Evolutionary conservation across 30 jellyfish, hydroid and myxozoan genomes (phyloP).

Genomic region (Haliclystus octoradiatus): DNA sequence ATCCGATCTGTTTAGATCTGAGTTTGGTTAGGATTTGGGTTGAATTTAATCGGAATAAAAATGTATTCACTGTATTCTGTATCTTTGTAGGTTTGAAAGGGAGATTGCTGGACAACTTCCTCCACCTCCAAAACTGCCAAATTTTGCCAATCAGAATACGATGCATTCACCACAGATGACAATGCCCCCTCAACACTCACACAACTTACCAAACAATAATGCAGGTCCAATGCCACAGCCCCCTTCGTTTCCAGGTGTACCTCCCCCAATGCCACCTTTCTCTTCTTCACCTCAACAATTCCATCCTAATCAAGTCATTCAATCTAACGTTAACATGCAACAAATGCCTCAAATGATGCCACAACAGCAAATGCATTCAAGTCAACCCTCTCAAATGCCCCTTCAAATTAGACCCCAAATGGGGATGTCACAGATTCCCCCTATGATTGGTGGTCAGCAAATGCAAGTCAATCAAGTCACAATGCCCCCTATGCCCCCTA

Average conservation of each 20-base stretch:
- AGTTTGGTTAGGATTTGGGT: too few species aligned
- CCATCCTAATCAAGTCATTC: slow-evolving; percentile 25
- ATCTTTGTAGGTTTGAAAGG: slow-evolving; percentile 71
- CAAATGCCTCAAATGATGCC: slow-evolving; percentile 40
- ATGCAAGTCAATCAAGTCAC: background rate
- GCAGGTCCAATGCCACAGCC: background rate
- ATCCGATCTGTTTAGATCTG: too few species aligned
- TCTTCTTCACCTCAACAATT: too few species aligned
- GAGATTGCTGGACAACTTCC: slow-evolving; percentile 92
- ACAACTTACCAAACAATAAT: background rate
- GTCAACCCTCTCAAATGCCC: slow-evolving; percentile 3
- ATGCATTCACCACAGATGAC: background rate
- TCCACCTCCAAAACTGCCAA: slow-evolving; percentile 93
- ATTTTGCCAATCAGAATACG: background rate
- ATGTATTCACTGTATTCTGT: too few species aligned
- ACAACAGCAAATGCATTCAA: background rate
- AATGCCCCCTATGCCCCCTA: slow-evolving; percentile 18
- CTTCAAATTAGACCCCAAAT: background rate
- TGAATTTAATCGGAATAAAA: too few species aligned
- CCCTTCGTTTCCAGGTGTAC: background rate
- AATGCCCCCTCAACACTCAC: background rate
- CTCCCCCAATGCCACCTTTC: slow-evolving; percentile 26
- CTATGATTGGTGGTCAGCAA: slow-evolving; percentile 32
- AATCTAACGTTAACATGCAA: slow-evolving; percentile 28
- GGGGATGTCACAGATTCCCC: slow-evolving; percentile 56